phyloP scores from a whole-genome alignment of 2,113 vertebrate species.

The Hippopotamus amphibius region DNA sequence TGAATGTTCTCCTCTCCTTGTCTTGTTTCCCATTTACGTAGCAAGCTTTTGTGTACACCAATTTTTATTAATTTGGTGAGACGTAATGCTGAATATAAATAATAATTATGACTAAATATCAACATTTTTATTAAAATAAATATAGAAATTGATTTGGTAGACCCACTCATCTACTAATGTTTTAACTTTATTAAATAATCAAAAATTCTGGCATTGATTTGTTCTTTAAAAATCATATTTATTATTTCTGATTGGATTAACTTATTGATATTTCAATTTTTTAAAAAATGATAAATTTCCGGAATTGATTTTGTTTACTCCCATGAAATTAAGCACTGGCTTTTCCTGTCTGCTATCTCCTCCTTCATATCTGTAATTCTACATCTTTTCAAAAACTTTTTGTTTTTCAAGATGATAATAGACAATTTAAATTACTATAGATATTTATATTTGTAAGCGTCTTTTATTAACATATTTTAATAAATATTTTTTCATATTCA shows the following conservation, averaged over 20 bases:
- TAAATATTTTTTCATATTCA: neutral
- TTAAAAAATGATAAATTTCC: neutral
- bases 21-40: neutral
- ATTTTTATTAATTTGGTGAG: slow-evolving; percentile 55
- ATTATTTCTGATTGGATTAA: slow-evolving; percentile 52
- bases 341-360: neutral
- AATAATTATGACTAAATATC: slow-evolving; percentile 45
- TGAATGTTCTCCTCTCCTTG: neutral
- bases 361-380: neutral
- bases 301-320: slow-evolving; percentile 19
- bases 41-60: neutral
- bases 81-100: slow-evolving; percentile 35
- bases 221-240: slow-evolving; percentile 42
- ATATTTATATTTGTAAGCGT: neutral
- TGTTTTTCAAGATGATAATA: neutral
- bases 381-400: neutral
- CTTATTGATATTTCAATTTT: slow-evolving; percentile 53
- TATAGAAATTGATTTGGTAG: slow-evolving; percentile 43
- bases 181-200: slow-evolving; percentile 58
- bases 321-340: neutral
- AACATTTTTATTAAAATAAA: slow-evolving; percentile 51
- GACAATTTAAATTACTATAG: neutral
- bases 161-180: neutral
- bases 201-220: slow-evolving; percentile 34
- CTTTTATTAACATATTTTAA: neutral